A percentile compares a stretch with the other conserved stretches of the same genome.
Conservation (phyloP, 2,888 invertebrate species). For the Calephelis perditalis region DNA sequence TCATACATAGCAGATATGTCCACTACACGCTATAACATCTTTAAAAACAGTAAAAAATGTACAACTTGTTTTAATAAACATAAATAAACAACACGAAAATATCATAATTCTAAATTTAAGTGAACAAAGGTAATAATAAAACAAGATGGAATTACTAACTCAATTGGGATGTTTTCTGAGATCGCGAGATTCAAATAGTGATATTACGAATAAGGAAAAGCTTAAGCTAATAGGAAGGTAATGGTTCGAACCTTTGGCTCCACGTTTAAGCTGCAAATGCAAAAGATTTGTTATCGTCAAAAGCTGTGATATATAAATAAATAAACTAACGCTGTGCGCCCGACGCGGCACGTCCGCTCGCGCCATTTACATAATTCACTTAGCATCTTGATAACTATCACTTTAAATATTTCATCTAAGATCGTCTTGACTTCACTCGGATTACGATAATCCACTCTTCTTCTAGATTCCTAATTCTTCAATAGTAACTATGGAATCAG, state of each 20-base stretch:
- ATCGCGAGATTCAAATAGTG: slow-evolving; percentile 16
- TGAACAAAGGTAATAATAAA: no score
- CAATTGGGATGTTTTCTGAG: background rate
- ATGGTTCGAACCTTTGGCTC: slow-evolving; percentile 73
- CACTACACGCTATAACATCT: no score
- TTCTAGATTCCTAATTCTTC: slow-evolving; percentile 40
- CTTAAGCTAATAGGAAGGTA: slow-evolving; percentile 38
- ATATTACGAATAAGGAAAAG: slow-evolving; percentile 33
- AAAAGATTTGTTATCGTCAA: slow-evolving; percentile 78
- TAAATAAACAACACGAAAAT: no score
- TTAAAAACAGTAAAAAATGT: no score
- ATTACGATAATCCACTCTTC: slow-evolving; percentile 42
- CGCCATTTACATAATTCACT: slow-evolving; percentile 44
- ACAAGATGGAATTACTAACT: no score
- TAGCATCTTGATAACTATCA: slow-evolving; percentile 50
- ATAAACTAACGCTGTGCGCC: slow-evolving; percentile 60
- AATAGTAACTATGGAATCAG: slow-evolving; percentile 47
- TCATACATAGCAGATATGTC: no score
- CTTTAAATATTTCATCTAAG: slow-evolving; percentile 36
- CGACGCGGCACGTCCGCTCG: slow-evolving; percentile 50
- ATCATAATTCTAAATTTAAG: no score
- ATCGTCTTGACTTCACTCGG: slow-evolving; percentile 33
- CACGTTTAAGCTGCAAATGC: slow-evolving; percentile 74
- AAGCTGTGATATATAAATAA: slow-evolving; percentile 77
- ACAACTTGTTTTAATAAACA: no score